Evolutionary conservation across 2,797 vertebrate genomes (phyloP).

Genomic region (Phalanger gymnotis): DNA sequence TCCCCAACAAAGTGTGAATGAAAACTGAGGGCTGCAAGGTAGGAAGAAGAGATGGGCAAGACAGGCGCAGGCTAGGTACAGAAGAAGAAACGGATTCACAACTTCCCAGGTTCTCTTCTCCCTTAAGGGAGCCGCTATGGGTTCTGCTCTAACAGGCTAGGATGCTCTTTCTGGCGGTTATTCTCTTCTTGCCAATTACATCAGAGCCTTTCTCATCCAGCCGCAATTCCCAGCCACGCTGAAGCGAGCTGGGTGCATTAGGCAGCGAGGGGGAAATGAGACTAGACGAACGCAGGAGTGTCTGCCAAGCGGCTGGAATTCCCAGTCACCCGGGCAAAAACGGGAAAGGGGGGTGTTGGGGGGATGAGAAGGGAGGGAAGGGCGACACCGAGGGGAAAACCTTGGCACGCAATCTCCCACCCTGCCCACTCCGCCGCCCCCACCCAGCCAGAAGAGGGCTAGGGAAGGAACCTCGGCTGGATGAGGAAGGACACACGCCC

Average conservation of each 20-base stretch:
- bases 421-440: conserved; percentile 33
- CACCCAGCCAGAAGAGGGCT: neutral
- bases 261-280: neutral
- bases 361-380: neutral
- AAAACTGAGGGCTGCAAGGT: conserved; percentile 18
- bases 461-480: neutral
- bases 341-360: neutral
- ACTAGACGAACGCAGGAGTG: neutral
- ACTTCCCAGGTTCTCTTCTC: conserved; percentile 69
- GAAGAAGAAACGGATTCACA: conserved; percentile 57
- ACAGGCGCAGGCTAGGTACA: conserved; percentile 62
- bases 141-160: conserved; percentile 50
- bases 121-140: conserved; percentile 71
- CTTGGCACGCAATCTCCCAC: conserved; percentile 49
- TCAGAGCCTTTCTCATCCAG: conserved; percentile 62
- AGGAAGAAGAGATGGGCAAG: neutral
- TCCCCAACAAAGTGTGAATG: conserved; percentile 18
- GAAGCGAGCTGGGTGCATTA: neutral
- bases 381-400: neutral
- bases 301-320: conserved; percentile 48
- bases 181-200: conserved; percentile 73
- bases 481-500: neutral
- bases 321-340: conserved; percentile 32
- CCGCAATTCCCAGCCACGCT: conserved; percentile 35
- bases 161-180: conserved; percentile 42